A percentile compares a stretch with the other conserved stretches of the same genome.
phyloP scores from a whole-genome alignment of 2,888 invertebrate genomes.

The Chrysomela aeneicollis region DNA sequence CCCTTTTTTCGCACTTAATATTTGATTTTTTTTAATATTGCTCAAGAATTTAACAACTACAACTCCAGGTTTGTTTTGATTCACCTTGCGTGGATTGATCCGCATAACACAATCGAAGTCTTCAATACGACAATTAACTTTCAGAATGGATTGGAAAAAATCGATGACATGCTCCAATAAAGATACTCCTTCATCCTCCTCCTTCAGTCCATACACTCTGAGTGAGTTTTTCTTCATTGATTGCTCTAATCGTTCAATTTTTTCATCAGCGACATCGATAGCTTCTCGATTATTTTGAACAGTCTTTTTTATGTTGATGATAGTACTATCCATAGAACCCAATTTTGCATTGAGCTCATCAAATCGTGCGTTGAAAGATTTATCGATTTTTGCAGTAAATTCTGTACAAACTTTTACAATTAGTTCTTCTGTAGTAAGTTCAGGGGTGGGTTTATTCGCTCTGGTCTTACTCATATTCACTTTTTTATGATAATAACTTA shows the following conservation, averaged over 20 bases:
- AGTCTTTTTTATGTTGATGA: not conserved
- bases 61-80: slow-evolving; percentile 1
- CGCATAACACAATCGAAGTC: not conserved
- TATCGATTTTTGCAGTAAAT: not conserved
- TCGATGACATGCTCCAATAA: not conserved
- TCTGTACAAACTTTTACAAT: not conserved
- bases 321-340: not conserved
- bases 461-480: not conserved
- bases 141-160: not conserved
- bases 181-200: not conserved
- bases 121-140: not conserved
- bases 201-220: not conserved
- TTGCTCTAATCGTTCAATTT: not conserved
- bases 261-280: not conserved
- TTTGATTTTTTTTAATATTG: slow-evolving; percentile 6
- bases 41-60: slow-evolving; percentile 6
- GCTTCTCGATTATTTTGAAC: not conserved
- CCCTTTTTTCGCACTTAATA: not conserved
- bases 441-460: not conserved
- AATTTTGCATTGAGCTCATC: not conserved
- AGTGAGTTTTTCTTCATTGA: not conserved
- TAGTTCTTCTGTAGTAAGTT: not conserved
- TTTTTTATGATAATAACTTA: no score
- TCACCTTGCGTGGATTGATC: not conserved
- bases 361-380: not conserved